A percentile compares a stretch with the other conserved stretches of the same genome.
phyloP scores from a whole-genome alignment of 2,797 vertebrate species.

The Eulemur mongoz region DNA sequence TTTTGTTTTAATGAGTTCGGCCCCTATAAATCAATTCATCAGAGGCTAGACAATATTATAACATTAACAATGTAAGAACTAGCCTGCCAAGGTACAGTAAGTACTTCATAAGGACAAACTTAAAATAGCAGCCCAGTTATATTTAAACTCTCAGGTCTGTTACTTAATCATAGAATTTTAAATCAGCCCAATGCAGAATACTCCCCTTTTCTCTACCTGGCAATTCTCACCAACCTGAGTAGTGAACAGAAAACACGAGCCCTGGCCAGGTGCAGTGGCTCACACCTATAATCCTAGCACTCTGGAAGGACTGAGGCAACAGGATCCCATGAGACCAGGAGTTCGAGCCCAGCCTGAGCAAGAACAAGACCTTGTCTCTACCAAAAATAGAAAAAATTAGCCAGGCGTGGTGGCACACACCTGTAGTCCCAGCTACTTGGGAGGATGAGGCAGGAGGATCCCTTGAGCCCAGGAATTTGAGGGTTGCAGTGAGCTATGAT shows the following conservation, averaged over 20 bases:
- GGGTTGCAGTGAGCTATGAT: too few relatives aligned
- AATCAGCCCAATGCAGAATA: conserved; percentile 26
- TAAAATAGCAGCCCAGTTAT: conserved; percentile 28
- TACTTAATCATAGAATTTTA: conserved; percentile 45
- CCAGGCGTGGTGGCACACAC: too few relatives aligned
- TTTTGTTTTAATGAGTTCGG: neutral
- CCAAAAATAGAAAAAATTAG: too few relatives aligned
- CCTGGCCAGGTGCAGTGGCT: neutral
- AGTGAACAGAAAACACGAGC: conserved; percentile 23
- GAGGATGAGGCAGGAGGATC: too few relatives aligned
- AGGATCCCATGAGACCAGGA: too few relatives aligned
- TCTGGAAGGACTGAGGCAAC: too few relatives aligned
- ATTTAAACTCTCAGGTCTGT: conserved; percentile 20
- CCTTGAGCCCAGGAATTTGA: too few relatives aligned
- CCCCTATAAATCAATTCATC: neutral
- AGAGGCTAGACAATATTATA: neutral
- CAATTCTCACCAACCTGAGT: conserved; percentile 10
- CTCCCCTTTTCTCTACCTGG: neutral
- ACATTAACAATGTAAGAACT: conserved; percentile 12
- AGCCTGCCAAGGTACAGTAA: neutral
- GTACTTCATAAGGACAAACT: conserved; percentile 11
- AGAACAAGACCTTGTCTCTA: too few relatives aligned
- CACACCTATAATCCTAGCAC: too few relatives aligned
- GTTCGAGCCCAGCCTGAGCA: too few relatives aligned
- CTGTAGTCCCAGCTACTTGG: too few relatives aligned